These are phyloP conservation scores for Oxyteleia sp. DNA, from an alignment of 2,888 invertebrate genomes.

Conservation along the genomic window DNA sequence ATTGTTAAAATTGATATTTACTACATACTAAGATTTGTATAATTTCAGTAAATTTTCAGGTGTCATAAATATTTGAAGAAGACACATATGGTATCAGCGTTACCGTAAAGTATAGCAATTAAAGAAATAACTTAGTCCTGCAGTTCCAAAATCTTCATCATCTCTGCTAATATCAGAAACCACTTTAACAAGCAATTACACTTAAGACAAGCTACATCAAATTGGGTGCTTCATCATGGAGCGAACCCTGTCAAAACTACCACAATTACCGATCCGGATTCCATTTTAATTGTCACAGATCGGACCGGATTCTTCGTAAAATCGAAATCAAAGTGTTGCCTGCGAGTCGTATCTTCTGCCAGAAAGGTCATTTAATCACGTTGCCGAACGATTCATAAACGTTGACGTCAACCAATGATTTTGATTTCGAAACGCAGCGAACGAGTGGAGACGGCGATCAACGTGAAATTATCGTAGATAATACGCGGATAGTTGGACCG, in stretches of 20 bases:
- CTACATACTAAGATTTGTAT: too few relatives aligned
- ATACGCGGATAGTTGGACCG: constrained; percentile 83
- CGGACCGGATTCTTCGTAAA: constrained; percentile 17
- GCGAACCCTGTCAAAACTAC: constrained; percentile 28
- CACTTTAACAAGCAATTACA: constrained; percentile 1
- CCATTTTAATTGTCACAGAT: constrained; percentile 42
- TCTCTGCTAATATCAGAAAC: neutral
- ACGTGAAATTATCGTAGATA: constrained; percentile 83
- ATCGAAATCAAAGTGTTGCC: constrained; percentile 26
- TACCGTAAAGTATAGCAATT: too few relatives aligned
- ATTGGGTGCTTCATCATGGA: constrained; percentile 10
- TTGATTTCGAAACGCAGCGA: constrained; percentile 50
- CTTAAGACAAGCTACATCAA: neutral
- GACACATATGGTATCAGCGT: too few relatives aligned
- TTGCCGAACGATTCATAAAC: constrained; percentile 40
- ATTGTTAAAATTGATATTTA: too few relatives aligned
- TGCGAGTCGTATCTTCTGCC: constrained; percentile 21
- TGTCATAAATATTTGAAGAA: too few relatives aligned
- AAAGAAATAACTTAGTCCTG: too few relatives aligned
- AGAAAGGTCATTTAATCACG: constrained; percentile 43
- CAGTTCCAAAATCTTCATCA: too few relatives aligned
- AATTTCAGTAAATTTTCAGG: too few relatives aligned
- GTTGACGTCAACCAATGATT: constrained; percentile 56
- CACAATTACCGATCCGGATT: constrained; percentile 27
- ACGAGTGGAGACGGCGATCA: constrained; percentile 54